These are phyloP conservation scores for Eclectus roratus DNA, from an alignment of 2,113 vertebrate species.

Conservation along the genomic window DNA sequence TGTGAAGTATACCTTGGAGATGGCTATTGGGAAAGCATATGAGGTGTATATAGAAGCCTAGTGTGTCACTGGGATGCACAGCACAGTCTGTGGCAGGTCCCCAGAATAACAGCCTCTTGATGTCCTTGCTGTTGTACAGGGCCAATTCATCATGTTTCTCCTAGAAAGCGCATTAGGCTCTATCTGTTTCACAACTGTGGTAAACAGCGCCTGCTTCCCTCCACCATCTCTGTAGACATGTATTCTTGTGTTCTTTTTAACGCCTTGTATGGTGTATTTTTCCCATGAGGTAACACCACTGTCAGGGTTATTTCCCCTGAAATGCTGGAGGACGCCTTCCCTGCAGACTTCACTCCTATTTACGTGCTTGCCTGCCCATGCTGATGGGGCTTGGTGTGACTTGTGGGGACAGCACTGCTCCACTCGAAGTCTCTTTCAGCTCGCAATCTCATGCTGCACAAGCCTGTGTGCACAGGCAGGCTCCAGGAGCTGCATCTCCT, in stretches of 20 bases:
- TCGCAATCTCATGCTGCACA: neutral
- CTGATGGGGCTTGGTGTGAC: neutral
- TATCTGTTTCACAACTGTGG: neutral
- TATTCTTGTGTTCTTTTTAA: neutral
- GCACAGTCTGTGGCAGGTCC: neutral
- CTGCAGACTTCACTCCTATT: neutral
- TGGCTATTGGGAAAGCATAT: neutral
- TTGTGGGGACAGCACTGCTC: no score
- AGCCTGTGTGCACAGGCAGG: fast-evolving
- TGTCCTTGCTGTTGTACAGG: neutral
- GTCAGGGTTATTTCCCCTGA: neutral
- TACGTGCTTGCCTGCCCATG: fast-evolving
- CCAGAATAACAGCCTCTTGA: neutral
- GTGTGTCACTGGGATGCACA: neutral
- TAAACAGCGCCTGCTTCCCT: neutral
- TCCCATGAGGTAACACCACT: neutral
- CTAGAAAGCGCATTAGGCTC: neutral
- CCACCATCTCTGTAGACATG: neutral
- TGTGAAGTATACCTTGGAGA: neutral
- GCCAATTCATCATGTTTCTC: neutral
- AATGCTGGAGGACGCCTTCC: neutral
- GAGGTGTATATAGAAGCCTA: neutral
- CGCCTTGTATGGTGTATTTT: neutral
- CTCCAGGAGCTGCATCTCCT: neutral
- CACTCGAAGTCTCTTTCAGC: neutral